These are phyloP conservation scores for Bathynomus jamesi DNA, from an alignment of 1,140 invertebrate species.

Conservation along the genomic window DNA sequence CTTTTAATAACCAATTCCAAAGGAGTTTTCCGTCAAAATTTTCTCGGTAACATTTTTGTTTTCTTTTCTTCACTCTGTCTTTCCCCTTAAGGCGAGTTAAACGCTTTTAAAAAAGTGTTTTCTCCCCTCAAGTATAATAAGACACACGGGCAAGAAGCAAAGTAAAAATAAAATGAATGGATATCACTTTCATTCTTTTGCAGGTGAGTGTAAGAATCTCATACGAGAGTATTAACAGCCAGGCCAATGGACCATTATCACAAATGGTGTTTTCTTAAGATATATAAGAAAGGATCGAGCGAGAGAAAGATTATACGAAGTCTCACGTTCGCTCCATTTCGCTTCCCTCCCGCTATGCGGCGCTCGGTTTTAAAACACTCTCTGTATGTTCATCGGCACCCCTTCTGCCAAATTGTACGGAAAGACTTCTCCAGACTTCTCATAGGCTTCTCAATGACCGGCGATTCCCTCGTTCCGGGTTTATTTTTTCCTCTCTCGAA, in stretches of 20 bases:
- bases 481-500: too few relatives aligned
- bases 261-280: not conserved
- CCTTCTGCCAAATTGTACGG: not conserved
- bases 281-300: not conserved
- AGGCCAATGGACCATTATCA: not conserved
- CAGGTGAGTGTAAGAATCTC: not conserved
- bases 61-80: too few relatives aligned
- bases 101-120: too few relatives aligned
- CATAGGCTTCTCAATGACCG: too few relatives aligned
- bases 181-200: not conserved
- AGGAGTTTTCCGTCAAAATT: too few relatives aligned
- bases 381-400: not conserved
- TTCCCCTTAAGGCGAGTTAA: too few relatives aligned
- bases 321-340: not conserved
- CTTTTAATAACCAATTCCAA: too few relatives aligned
- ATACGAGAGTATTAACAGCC: not conserved
- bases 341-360: not conserved
- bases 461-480: too few relatives aligned
- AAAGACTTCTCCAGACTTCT: too few relatives aligned
- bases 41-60: too few relatives aligned
- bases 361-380: not conserved
- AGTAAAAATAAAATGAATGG: not conserved
- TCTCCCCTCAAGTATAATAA: too few relatives aligned
- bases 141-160: too few relatives aligned
- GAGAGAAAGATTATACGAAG: not conserved